Evolutionary conservation across 2,797 vertebrate genomes (phyloP).

Genomic region (Alosa sapidissima): DNA sequence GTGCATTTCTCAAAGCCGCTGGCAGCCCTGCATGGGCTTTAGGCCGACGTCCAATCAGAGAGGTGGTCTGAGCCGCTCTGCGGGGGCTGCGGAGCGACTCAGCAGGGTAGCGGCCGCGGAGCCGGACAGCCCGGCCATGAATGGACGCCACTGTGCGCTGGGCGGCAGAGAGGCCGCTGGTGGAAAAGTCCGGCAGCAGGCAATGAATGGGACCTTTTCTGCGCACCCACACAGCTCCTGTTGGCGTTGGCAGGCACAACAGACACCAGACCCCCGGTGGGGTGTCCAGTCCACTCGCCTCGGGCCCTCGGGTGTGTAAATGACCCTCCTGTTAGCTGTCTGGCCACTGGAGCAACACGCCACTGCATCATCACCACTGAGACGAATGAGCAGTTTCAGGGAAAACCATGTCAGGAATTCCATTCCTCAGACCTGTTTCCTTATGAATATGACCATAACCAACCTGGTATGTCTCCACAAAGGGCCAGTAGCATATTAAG

Average conservation of each 20-base stretch:
- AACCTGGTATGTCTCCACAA: not conserved
- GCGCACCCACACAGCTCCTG: slow-evolving; percentile 32
- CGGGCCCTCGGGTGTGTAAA: slow-evolving; percentile 74
- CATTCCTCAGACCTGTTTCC: not conserved
- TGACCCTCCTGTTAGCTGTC: slow-evolving; percentile 77
- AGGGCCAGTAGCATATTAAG: not conserved
- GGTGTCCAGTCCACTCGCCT: slow-evolving; percentile 27
- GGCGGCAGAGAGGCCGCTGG: slow-evolving; percentile 29
- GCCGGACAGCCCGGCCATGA: slow-evolving; percentile 35
- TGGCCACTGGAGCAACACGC: slow-evolving; percentile 67
- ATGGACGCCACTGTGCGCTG: slow-evolving; percentile 24
- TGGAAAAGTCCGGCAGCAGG: slow-evolving; percentile 67
- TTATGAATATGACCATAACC: not conserved
- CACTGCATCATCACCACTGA: slow-evolving; percentile 14
- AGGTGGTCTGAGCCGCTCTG: not conserved
- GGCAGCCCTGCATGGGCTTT: not conserved
- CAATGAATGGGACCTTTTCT: slow-evolving; percentile 35
- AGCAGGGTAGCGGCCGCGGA: not conserved
- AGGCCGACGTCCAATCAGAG: not conserved
- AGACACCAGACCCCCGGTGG: slow-evolving; percentile 39
- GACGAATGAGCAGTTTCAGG: too few relatives aligned
- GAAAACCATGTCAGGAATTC: slow-evolving; percentile 19
- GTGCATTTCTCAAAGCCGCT: not conserved
- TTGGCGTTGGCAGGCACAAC: slow-evolving; percentile 44
- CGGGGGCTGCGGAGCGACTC: not conserved